Conservation (phyloP, 2,113 vertebrate species). For the Helogale parvula region DNA sequence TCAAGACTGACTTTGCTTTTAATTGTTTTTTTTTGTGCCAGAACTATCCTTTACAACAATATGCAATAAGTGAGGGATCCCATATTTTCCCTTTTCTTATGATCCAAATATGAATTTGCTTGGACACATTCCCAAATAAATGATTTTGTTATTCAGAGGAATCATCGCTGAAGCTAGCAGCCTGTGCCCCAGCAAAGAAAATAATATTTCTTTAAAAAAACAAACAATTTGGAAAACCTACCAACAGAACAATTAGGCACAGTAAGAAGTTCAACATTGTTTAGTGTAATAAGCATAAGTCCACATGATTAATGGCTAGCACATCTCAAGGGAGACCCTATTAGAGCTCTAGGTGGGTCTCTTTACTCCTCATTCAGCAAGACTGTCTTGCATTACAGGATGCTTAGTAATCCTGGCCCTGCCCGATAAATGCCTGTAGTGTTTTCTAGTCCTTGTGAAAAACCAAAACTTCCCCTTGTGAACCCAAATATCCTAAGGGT, state of each 20-base stretch:
- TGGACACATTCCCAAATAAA: not conserved
- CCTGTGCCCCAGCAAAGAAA: not conserved
- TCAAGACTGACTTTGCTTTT: not conserved
- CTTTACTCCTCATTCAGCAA: not conserved
- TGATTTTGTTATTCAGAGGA: not conserved
- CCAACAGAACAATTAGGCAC: conserved; percentile 11
- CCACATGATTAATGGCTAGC: not conserved
- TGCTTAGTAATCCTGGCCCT: not conserved
- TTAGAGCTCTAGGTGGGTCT: not conserved
- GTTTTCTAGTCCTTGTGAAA: not conserved
- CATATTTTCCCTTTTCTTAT: not conserved
- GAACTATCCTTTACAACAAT: not conserved
- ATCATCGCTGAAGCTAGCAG: not conserved
- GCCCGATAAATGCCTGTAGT: not conserved
- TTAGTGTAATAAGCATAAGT: not conserved
- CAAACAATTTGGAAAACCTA: not conserved
- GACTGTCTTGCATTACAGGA: not conserved
- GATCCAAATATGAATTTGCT: not conserved
- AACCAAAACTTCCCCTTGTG: not conserved
- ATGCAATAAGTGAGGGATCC: not conserved
- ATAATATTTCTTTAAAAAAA: not conserved
- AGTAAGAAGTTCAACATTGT: not conserved
- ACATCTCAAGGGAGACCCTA: not conserved
- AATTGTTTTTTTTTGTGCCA: not conserved
- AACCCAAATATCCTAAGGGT: not conserved